phyloP scores from a whole-genome alignment of 2,113 vertebrate species.

The Oryzias curvinotus region DNA sequence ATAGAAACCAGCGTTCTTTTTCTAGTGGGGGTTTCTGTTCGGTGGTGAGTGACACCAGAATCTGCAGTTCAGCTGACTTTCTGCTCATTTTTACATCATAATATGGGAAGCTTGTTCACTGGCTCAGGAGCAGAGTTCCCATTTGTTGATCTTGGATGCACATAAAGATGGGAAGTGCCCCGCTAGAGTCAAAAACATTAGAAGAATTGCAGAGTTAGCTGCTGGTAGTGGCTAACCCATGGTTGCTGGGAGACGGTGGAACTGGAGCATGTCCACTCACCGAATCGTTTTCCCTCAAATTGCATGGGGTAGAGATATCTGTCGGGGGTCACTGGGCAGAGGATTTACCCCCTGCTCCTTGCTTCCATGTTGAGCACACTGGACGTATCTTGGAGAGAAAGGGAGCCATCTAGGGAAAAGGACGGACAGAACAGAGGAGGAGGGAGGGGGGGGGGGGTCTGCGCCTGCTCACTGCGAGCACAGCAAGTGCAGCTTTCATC shows the following conservation, averaged over 20 bases:
- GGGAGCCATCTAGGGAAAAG: conserved; percentile 76
- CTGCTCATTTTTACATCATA: too few species aligned
- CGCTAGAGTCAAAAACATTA: conserved; percentile 59
- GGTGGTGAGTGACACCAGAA: too few species aligned
- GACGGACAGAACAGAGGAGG: conserved; percentile 51
- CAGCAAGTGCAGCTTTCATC: conserved; percentile 78
- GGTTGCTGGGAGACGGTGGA: conserved; percentile 36
- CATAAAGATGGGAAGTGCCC: conserved; percentile 34
- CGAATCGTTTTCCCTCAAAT: conserved; percentile 44
- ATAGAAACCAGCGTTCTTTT: too few species aligned
- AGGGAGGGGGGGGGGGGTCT: conserved; percentile 46
- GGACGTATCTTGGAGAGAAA: conserved; percentile 54
- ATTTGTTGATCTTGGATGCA: conserved; percentile 30
- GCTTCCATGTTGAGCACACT: conserved; percentile 27
- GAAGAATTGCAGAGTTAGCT: conserved; percentile 66
- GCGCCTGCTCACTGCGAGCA: conserved; percentile 75
- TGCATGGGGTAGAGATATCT: conserved; percentile 13
- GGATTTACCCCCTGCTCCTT: conserved; percentile 14
- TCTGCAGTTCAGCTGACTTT: too few species aligned
- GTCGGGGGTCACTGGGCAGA: conserved; percentile 20
- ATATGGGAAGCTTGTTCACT: conserved; percentile 8
- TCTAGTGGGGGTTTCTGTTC: too few species aligned
- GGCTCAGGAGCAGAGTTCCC: conserved; percentile 28
- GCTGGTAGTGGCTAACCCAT: conserved; percentile 56
- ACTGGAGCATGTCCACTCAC: conserved; percentile 28